Conservation (phyloP, 2,888 invertebrate genomes). For the Ethmia dodecea region DNA sequence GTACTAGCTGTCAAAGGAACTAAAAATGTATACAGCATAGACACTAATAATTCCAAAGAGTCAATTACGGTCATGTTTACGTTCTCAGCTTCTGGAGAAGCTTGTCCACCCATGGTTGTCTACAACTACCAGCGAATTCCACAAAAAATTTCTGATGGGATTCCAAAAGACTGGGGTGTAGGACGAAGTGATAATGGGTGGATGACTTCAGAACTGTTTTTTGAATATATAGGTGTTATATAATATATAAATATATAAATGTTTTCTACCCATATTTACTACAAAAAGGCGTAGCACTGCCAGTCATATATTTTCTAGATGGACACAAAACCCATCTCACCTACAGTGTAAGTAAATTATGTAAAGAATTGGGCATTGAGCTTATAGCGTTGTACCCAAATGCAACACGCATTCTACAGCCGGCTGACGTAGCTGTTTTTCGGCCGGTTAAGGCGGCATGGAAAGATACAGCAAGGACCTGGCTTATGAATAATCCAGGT, state of each 20-base stretch:
- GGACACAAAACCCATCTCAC: constrained; percentile 15
- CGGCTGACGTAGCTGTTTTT: constrained; percentile 25
- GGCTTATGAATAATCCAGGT: constrained; percentile 17
- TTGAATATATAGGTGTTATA: constrained; percentile 42
- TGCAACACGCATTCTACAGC: constrained; percentile 22
- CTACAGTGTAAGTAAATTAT: constrained; percentile 18
- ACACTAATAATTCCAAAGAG: too few relatives aligned
- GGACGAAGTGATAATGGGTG: constrained; percentile 42
- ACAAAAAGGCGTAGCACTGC: constrained; percentile 26
- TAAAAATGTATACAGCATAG: too few relatives aligned
- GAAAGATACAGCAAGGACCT: constrained; percentile 18
- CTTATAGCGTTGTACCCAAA: constrained; percentile 24
- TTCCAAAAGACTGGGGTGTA: constrained; percentile 42
- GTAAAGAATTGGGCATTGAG: constrained; percentile 14
- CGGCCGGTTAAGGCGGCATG: constrained; percentile 21
- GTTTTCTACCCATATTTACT: constrained; percentile 29
- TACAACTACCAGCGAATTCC: background rate
- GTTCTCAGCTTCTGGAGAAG: too few relatives aligned
- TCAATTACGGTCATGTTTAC: too few relatives aligned
- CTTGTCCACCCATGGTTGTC: too few relatives aligned
- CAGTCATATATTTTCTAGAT: constrained; percentile 40
- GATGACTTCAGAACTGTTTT: constrained; percentile 47
- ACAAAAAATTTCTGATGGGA: background rate
- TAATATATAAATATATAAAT: too few relatives aligned
- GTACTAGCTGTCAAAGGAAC: too few relatives aligned